A percentile compares a stretch with the other conserved stretches of the same genome.
phyloP scores from a whole-genome alignment of 2,113 vertebrate species.

The Alligator mississippiensis region DNA sequence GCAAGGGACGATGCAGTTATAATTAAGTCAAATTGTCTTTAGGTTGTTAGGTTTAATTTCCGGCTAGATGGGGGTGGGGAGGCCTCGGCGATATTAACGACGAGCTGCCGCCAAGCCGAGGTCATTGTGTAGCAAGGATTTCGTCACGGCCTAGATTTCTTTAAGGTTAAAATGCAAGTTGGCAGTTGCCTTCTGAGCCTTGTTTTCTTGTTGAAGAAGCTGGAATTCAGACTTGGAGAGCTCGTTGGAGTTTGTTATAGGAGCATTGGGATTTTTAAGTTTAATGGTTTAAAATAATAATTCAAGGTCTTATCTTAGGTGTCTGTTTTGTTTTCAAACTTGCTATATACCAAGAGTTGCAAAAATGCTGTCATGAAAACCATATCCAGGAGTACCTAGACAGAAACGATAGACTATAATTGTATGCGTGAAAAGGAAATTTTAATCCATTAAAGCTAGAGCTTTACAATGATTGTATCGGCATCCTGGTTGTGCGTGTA shows the following conservation, averaged over 20 bases:
- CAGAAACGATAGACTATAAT: fast-evolving
- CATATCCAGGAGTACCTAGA: neutral
- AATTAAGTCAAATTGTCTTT: conserved; percentile 51
- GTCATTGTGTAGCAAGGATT: neutral
- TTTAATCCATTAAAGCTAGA: neutral
- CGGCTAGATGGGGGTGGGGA: neutral
- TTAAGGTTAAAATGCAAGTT: neutral
- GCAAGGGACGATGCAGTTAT: neutral
- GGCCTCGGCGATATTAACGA: neutral
- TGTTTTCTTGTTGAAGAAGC: neutral
- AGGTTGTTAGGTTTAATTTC: conserved; percentile 9
- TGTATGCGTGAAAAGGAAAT: fast-evolving
- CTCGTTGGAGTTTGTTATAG: neutral
- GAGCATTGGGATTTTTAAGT: neutral
- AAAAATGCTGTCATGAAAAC: too few relatives aligned
- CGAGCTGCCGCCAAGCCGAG: neutral
- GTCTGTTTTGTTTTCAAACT: neutral
- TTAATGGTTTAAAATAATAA: neutral
- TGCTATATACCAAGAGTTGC: neutral
- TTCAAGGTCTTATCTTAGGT: neutral
- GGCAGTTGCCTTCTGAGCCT: neutral
- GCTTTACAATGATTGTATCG: neutral
- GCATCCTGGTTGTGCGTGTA: neutral
- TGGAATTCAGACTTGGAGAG: neutral
- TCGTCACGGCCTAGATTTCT: neutral